Percentiles rank a stretch among this genome's conserved stretches.
These are phyloP conservation scores for Morelia viridis DNA, from an alignment of 2,797 vertebrate species.

Conservation along the genomic window DNA sequence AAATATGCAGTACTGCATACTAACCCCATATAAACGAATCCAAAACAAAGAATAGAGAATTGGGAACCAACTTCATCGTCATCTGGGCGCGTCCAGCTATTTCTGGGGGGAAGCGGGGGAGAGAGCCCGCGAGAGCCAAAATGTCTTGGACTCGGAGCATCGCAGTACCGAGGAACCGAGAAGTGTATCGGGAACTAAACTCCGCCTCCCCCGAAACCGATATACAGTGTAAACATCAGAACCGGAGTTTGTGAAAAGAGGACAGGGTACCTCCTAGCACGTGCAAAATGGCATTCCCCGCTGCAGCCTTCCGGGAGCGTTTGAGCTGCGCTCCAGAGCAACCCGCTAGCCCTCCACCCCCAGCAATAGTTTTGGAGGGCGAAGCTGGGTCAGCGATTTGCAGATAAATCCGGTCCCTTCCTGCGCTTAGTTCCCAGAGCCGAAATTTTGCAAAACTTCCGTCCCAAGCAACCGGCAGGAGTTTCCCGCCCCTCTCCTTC, in stretches of 20 bases:
- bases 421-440: neutral
- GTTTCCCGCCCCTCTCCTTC: too few relatives aligned
- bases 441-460: too few relatives aligned
- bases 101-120: neutral
- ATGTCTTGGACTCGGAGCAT: neutral
- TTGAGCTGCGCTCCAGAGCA: too few relatives aligned
- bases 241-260: neutral
- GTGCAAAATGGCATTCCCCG: neutral
- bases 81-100: neutral
- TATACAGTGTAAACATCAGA: neutral
- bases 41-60: too few relatives aligned
- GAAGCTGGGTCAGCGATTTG: neutral
- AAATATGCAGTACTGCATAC: neutral
- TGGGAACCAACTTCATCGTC: too few relatives aligned
- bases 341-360: neutral
- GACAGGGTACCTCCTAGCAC: neutral
- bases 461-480: neutral
- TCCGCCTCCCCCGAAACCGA: neutral
- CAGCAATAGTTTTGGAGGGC: too few relatives aligned
- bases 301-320: neutral
- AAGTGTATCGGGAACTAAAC: too few relatives aligned
- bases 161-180: too few relatives aligned
- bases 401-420: neutral
- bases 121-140: neutral
- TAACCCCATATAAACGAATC: neutral